phyloP scores from a whole-genome alignment of 2,888 invertebrate species.

The Cheilosia scutellata region DNA sequence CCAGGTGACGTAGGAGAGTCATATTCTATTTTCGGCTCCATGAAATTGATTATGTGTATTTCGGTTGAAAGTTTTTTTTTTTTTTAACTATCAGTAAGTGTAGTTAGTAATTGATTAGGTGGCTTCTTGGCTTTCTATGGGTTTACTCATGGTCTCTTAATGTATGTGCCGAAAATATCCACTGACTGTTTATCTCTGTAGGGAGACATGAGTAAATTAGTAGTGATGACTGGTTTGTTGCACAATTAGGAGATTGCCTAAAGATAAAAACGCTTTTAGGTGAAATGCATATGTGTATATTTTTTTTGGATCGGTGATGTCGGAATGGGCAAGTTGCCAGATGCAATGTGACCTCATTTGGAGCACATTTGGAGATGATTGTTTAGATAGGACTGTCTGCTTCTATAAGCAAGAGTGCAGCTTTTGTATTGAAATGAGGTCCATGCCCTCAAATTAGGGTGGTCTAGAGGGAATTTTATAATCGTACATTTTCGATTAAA shows the following conservation, averaged over 20 bases:
- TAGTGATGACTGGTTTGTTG: slow-evolving; percentile 57
- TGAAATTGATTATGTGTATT: slow-evolving; percentile 61
- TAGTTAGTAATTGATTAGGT: slow-evolving; percentile 25
- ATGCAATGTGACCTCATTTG: slow-evolving; percentile 65
- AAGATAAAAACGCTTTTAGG: slow-evolving; percentile 30
- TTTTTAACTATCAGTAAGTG: slow-evolving; percentile 11
- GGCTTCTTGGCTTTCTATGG: slow-evolving; percentile 16
- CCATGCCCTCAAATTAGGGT: slow-evolving; percentile 39
- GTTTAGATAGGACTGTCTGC: slow-evolving; percentile 30
- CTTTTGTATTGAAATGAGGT: slow-evolving; percentile 33
- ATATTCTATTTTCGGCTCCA: slow-evolving; percentile 72
- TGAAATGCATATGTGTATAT: slow-evolving; percentile 6
- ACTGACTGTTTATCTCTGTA: slow-evolving; percentile 30
- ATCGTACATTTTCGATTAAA: neutral
- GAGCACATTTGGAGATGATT: slow-evolving; percentile 5
- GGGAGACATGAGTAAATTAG: slow-evolving; percentile 32
- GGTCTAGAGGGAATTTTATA: slow-evolving; percentile 1
- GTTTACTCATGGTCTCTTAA: slow-evolving; percentile 16
- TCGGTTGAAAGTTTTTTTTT: slow-evolving; percentile 2
- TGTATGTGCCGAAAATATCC: slow-evolving; percentile 57
- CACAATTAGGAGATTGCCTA: slow-evolving; percentile 57
- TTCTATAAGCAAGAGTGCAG: slow-evolving; percentile 24
- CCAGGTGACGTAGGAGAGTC: slow-evolving; percentile 71
- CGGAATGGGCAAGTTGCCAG: slow-evolving; percentile 54
- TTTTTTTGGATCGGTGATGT: slow-evolving; percentile 27